phyloP scores from a whole-genome alignment of 2,888 invertebrate species.

The Eristalis arbustorum region DNA sequence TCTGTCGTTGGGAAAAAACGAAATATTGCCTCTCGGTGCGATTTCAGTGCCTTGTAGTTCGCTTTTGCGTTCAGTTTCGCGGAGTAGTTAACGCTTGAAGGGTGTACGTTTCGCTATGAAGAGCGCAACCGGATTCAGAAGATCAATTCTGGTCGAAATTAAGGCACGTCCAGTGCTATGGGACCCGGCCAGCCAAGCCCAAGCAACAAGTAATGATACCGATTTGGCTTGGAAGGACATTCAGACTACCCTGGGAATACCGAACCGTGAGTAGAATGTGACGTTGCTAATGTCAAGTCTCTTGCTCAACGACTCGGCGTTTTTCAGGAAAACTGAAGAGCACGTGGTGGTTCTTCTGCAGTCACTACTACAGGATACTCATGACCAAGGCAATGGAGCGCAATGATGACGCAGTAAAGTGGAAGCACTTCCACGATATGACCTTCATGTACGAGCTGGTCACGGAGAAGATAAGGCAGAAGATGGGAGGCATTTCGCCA shows the following conservation, averaged over 20 bases:
- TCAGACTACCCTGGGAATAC: background rate
- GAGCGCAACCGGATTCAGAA: background rate
- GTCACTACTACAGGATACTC: background rate
- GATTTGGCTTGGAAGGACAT: conserved; percentile 1
- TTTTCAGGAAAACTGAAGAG: background rate
- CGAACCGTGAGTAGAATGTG: background rate
- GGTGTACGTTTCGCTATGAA: background rate
- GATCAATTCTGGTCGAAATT: background rate
- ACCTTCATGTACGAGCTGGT: conserved; percentile 25
- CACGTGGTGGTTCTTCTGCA: background rate
- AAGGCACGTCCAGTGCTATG: conserved; percentile 14
- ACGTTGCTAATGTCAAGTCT: background rate
- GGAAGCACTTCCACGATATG: conserved; percentile 50
- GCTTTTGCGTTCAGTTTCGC: conserved; percentile 39
- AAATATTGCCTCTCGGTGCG: conserved; percentile 3
- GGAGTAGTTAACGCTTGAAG: background rate
- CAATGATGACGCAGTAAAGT: background rate
- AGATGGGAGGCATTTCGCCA: conserved; percentile 40
- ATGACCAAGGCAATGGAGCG: background rate
- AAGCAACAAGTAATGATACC: background rate
- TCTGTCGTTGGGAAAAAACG: background rate
- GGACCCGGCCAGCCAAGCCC: background rate
- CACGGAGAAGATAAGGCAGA: background rate
- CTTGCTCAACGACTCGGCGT: background rate
- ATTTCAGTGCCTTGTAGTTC: background rate